These are phyloP conservation scores for Drosophila helvetica DNA, from an alignment of 2,888 invertebrate species.

Conservation along the genomic window DNA sequence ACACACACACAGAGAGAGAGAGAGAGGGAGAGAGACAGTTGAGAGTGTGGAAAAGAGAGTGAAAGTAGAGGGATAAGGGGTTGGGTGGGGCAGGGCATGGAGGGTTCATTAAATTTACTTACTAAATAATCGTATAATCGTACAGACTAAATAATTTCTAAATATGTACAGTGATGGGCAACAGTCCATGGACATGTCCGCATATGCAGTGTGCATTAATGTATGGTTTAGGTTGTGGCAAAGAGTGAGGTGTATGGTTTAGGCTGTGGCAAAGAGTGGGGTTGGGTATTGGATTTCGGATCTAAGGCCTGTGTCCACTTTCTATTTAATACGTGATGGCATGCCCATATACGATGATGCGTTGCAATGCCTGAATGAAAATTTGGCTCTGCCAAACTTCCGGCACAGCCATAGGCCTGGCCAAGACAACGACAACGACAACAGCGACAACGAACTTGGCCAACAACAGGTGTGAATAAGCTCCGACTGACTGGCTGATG, in stretches of 20 bases:
- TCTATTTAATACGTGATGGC: slow-evolving; percentile 65
- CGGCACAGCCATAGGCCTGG: slow-evolving; percentile 40
- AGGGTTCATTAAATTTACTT: slow-evolving; percentile 3
- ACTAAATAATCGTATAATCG: slow-evolving; percentile 5
- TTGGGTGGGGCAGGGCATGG: not conserved
- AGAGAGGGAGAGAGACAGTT: slow-evolving; percentile 10
- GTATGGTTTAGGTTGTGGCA: not conserved
- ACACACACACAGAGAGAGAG: slow-evolving; percentile 17
- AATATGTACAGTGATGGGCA: not conserved
- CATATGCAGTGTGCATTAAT: not conserved
- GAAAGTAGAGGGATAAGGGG: not conserved
- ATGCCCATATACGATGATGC: slow-evolving; percentile 46
- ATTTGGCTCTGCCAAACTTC: slow-evolving; percentile 58
- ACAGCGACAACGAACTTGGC: not conserved
- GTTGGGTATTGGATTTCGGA: not conserved
- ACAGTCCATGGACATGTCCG: not conserved
- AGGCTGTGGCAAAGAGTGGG: not conserved
- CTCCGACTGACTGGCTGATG: slow-evolving; percentile 31
- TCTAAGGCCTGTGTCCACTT: slow-evolving; percentile 48
- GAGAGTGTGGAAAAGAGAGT: not conserved
- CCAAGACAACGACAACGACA: slow-evolving; percentile 1
- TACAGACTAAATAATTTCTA: slow-evolving; percentile 1
- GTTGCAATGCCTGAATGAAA: slow-evolving; percentile 32
- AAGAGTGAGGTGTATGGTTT: slow-evolving; percentile 1
- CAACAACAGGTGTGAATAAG: not conserved